Evolutionary conservation across 2,888 invertebrate genomes (phyloP).

Genomic region (Apoderus coryli): DNA sequence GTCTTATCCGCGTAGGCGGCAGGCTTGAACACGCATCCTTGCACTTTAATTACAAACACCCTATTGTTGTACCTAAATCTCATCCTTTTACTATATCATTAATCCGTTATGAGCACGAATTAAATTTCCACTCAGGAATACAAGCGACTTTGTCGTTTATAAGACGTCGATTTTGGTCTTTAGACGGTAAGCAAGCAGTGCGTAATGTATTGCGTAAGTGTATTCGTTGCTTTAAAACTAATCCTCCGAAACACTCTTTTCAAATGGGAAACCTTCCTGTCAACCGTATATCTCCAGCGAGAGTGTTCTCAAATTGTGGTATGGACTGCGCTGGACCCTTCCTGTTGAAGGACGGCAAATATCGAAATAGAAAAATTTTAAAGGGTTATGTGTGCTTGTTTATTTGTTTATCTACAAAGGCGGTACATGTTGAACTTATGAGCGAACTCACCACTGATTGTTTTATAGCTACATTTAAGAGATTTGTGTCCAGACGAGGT

Average conservation of each 20-base stretch:
- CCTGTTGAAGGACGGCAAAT: constrained; percentile 13
- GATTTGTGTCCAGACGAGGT: constrained; percentile 15
- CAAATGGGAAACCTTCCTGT: constrained; percentile 15
- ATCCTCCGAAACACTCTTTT: constrained; percentile 7
- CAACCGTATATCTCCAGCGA: constrained; percentile 11
- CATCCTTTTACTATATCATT: constrained; percentile 13
- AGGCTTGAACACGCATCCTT: constrained; percentile 12
- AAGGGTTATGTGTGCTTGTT: constrained; percentile 15
- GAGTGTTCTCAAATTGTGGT: constrained; percentile 13
- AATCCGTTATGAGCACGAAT: constrained; percentile 12
- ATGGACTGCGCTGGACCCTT: constrained; percentile 16
- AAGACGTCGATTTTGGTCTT: constrained; percentile 14
- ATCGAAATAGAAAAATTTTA: constrained; percentile 10
- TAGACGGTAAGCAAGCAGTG: constrained; percentile 11
- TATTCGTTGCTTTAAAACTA: constrained; percentile 13
- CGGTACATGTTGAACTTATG: constrained; percentile 14
- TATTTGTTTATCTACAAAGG: constrained; percentile 15
- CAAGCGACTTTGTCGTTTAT: constrained; percentile 12
- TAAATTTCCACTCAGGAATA: constrained; percentile 14
- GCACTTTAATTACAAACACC: constrained; percentile 11
- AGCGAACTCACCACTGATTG: constrained; percentile 12
- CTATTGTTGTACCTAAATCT: constrained; percentile 12
- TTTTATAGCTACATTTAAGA: constrained; percentile 13
- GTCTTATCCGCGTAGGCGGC: constrained; percentile 14
- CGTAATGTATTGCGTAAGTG: constrained; percentile 10